Base-by-base conservation (phyloP, 2,888 invertebrate genomes). In the Rhorus exstirpatorius region DNA sequence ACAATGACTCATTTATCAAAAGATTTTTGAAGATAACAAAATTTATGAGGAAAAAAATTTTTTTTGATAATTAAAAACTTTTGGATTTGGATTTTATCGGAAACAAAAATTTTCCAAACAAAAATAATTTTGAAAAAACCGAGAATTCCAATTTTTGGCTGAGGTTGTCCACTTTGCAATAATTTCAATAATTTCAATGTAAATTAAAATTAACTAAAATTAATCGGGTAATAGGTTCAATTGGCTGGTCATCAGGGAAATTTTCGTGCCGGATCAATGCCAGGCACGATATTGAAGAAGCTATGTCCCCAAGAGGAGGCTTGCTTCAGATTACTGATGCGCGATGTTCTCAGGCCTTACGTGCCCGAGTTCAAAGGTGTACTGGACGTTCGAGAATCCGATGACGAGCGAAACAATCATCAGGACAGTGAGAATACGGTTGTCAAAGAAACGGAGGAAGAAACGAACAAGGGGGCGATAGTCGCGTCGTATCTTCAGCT, bases 161-260 rank as follows among this genome's bases (percentile, higher is more conserved):
- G n/a, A n/a, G n/a, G n/a, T n/a, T n/a, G n/a, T n/a, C 31, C 31
- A 6, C 31, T 2, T 31, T 6, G 6, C 31, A 31, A 31, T 3
- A 31, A 2, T 31, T 31, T 6, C 31, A 31, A 6, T 31, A 38
- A 3, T 31, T 38, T 1, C 3, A 38, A 38, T 8, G 8, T 38
- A 49, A 72, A 38, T 10, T n/a, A 60, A 14, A 21, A 17, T 21
- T 6, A 4, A 14, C 35, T 24, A 53, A n/a, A 65, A 14, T 17
- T 14, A 14, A 21, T 24, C 51, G 65, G 35, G 21, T 53, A 8
- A 35, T 68, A 92, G 92, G 91, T 92, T n/a, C 99, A 99, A 93
- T 94, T 99, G 53, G 98, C 98, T 14, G 98, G 98, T 0, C 98
- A 98, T 92, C 98, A 98, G 93, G 98, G 98, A 46, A 98, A 98